These are phyloP conservation scores for Campylomormyrus numenius DNA, from an alignment of 2,113 vertebrate species.

Conservation along the genomic window DNA sequence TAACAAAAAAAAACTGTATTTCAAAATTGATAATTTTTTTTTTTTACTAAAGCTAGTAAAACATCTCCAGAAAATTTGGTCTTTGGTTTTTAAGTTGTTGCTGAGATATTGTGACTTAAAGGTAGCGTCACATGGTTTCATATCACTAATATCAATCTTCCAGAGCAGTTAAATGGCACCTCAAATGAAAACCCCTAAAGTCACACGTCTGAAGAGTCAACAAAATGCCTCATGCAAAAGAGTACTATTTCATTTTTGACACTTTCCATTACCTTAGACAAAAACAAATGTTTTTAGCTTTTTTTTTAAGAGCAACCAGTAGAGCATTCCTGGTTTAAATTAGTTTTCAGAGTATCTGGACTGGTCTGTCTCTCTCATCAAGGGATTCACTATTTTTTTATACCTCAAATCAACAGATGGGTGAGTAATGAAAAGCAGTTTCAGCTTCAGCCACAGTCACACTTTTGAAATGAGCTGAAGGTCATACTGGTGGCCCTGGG, in stretches of 20 bases:
- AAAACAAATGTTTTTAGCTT: neutral
- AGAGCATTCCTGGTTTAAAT: neutral
- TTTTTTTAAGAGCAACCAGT: neutral
- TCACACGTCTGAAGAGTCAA: neutral
- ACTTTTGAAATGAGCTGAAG: neutral
- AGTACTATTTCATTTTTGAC: neutral
- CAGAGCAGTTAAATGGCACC: neutral
- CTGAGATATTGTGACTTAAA: no score
- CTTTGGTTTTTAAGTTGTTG: no score
- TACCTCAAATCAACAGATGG: neutral
- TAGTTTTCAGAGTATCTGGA: neutral
- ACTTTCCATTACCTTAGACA: neutral
- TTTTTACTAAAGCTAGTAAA: no score
- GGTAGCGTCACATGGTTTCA: no score
- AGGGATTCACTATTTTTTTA: neutral
- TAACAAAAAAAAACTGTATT: no score
- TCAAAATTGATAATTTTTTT: no score
- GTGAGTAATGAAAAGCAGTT: neutral
- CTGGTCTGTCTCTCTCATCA: neutral
- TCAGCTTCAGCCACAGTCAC: neutral
- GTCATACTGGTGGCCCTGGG: neutral
- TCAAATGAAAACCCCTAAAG: neutral
- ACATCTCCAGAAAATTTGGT: no score
- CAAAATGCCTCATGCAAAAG: neutral
- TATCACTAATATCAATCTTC: neutral